Evolutionary conservation across 2,797 vertebrate species (phyloP), one percentile per base, ranked within the genome.

Genomic region (Columba guinea): DNA sequence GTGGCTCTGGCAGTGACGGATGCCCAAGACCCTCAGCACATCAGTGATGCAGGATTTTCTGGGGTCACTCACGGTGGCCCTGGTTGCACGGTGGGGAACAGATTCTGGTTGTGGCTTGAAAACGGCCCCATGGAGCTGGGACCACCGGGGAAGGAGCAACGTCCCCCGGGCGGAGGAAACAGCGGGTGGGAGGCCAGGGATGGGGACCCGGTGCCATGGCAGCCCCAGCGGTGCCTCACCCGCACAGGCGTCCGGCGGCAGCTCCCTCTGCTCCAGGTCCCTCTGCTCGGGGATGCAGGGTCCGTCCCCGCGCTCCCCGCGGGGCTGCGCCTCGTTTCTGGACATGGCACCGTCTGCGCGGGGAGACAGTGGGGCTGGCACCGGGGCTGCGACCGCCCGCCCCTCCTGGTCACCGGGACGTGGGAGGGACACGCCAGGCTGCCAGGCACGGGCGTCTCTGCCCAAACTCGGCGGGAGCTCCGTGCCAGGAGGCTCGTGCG

Each of bases 281-380:
- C 96, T 93, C 52, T 94, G 98, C 70, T 98, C 97, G 10, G 97
- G 97, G 60, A 97, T 41, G 3, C 97, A 97, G 15, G 97, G 95
- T 4, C 96, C 97, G 6, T 97, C 97, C 27, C 94, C 91, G 0
- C 97, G 96, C 87, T 98, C 97, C 0, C 52, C 56, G 51, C 97
- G 97, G 44, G 97, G 83, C 3, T 97, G 97, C 1, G 34, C 75
- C 20, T 97, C 98, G 0, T 95, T 94, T 18, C 97, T 97, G 84
- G 97, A 76, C 18, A 89, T 64, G 3, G 96, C 77, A 15, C 93
- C 87, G 2, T 98, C 97, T 4, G 96, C 10, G 0, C 32, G 67
- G 96, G 56, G 69, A 64, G 32, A 90, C 44, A 56, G 8, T 8
- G 2, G 0, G 2, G 9, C 30, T 41, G 92, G 28, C 74, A 79